Percentiles rank a stretch among this genome's conserved stretches.
Conservation (phyloP, 2,113 vertebrate species). For the Chloropsis hardwickii region DNA sequence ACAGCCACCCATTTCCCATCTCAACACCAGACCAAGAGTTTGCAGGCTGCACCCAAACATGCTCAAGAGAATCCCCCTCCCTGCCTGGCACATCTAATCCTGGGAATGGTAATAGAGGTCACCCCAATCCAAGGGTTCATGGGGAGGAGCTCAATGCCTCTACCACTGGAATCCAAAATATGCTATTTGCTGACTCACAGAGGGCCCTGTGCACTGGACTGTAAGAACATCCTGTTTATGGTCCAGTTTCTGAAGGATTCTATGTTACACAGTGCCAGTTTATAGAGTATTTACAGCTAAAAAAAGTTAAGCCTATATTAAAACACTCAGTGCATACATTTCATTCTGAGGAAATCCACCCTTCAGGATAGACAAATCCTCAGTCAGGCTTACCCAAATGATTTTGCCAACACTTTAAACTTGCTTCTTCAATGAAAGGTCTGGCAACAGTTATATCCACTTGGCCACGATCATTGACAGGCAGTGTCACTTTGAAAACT, state of each 20-base stretch:
- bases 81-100: neutral
- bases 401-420: conserved; percentile 95
- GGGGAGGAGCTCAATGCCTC: neutral
- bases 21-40: neutral
- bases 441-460: conserved; percentile 89
- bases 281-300: neutral
- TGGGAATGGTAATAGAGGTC: neutral
- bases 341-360: neutral
- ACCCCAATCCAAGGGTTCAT: neutral
- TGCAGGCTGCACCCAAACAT: neutral
- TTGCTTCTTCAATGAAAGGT: conserved; percentile 89
- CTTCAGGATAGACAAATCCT: neutral
- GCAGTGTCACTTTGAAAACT: conserved; percentile 91
- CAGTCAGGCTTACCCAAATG: conserved; percentile 83
- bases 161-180: neutral
- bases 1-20: neutral
- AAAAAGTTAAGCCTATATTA: neutral
- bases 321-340: neutral
- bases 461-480: conserved; percentile 92
- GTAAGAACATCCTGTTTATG: neutral
- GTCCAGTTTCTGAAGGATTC: neutral
- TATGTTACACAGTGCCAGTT: neutral
- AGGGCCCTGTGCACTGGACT: neutral
- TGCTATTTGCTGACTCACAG: neutral
- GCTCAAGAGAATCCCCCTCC: neutral